Percentiles rank a stretch among this genome's conserved stretches.
phyloP scores from a whole-genome alignment of 1,140 invertebrate genomes.

The Solenopsis invicta region DNA sequence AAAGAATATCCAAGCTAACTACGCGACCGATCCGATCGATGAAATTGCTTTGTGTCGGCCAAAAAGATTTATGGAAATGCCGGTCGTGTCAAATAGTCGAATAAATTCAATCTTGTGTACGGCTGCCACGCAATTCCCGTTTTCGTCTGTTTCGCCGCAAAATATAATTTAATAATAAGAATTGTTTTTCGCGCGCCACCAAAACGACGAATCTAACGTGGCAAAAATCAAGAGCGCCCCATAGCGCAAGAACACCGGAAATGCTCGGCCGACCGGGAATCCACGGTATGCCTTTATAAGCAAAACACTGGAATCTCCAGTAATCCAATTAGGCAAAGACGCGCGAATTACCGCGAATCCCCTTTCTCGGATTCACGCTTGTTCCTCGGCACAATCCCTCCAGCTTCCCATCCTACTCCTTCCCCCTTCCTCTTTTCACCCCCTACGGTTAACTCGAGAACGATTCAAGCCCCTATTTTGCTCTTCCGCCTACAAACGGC shows the following conservation, averaged over 20 bases:
- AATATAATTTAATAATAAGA: conserved; percentile 60
- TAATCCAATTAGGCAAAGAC: conserved; percentile 77
- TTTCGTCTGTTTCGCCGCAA: neutral
- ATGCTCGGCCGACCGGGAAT: conserved; percentile 59
- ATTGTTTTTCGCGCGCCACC: conserved; percentile 7
- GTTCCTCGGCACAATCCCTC: conserved; percentile 50
- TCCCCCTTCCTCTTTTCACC: neutral
- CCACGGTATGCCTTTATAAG: conserved; percentile 69
- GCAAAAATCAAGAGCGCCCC: conserved; percentile 43
- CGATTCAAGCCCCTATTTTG: conserved; percentile 37
- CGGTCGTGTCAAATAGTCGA: conserved; percentile 7
- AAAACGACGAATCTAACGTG: neutral
- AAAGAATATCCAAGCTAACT: neutral
- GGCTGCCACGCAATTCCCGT: neutral
- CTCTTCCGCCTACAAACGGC: conserved; percentile 20
- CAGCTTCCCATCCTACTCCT: neutral
- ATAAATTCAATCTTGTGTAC: conserved; percentile 35
- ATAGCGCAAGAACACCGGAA: conserved; percentile 40
- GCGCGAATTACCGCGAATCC: conserved; percentile 72
- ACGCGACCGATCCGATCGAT: conserved; percentile 13
- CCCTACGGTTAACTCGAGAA: conserved; percentile 37
- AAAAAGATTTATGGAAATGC: conserved; percentile 36
- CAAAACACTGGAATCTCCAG: conserved; percentile 74
- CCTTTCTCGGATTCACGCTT: conserved; percentile 59
- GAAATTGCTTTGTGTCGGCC: conserved; percentile 3